phyloP scores from a whole-genome alignment of 2,888 invertebrate genomes.

The Bursaphelenchus okinawaensis region DNA sequence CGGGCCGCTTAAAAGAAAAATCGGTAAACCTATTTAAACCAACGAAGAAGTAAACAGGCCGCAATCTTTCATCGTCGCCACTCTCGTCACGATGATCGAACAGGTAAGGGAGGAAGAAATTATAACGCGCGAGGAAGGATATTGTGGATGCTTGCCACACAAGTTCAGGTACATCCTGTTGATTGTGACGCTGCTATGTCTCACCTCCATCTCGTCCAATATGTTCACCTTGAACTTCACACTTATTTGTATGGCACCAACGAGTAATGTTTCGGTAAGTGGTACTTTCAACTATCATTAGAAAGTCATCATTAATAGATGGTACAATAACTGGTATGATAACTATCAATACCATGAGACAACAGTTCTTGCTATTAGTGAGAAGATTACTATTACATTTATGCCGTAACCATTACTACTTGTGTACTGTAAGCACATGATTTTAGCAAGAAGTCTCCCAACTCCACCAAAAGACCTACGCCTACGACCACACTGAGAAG shows the following conservation, averaged over 20 bases:
- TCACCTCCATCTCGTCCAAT: conserved; percentile 44
- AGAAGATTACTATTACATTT: too few species aligned
- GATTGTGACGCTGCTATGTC: conserved; percentile 18
- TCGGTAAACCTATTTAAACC: neutral
- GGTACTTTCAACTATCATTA: too few species aligned
- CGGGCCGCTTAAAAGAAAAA: neutral
- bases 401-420: neutral
- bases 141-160: conserved; percentile 7
- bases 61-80: neutral
- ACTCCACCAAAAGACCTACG: conserved; percentile 21
- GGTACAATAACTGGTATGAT: too few species aligned
- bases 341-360: too few species aligned
- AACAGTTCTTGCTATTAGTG: neutral
- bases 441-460: neutral
- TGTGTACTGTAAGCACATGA: too few species aligned
- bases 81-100: neutral
- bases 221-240: conserved; percentile 48
- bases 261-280: conserved; percentile 12
- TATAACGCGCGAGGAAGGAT: conserved; percentile 4
- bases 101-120: conserved; percentile 4
- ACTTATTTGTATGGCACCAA: conserved; percentile 38
- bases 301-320: too few species aligned
- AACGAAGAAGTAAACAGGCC: neutral
- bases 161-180: conserved; percentile 22
- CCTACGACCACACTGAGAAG: conserved; percentile 38